phyloP scores from a whole-genome alignment of 2,113 vertebrate species.

The Oryzias melastigma region DNA sequence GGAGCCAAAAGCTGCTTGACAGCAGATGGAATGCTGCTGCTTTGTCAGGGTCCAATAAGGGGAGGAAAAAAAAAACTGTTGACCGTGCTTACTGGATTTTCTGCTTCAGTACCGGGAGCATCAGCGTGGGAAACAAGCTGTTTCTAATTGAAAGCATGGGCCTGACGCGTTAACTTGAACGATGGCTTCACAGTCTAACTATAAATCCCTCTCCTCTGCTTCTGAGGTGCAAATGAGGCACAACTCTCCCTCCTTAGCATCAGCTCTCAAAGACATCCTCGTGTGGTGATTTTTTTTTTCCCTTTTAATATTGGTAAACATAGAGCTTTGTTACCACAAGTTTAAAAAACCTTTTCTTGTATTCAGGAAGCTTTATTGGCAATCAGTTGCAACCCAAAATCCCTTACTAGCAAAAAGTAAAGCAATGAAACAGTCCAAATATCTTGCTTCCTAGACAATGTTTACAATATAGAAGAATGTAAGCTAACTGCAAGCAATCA shows the following conservation, averaged over 20 bases:
- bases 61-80: constrained; percentile 19
- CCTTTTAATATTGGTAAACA: constrained; percentile 7
- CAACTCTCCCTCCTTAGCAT: constrained; percentile 8
- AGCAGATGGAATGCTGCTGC: constrained; percentile 38
- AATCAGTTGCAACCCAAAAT: no score
- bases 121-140: constrained; percentile 46
- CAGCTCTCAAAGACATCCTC: constrained; percentile 20
- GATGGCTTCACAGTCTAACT: constrained; percentile 58
- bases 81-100: constrained; percentile 40
- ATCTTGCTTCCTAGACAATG: no score
- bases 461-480: no score
- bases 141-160: constrained; percentile 54
- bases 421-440: neutral
- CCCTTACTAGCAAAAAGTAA: neutral
- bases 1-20: constrained; percentile 22
- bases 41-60: constrained; percentile 4
- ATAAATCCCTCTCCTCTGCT: constrained; percentile 59
- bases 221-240: constrained; percentile 53
- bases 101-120: constrained; percentile 31
- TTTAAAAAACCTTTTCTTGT: neutral
- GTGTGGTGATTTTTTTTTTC: constrained; percentile 11
- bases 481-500: no score
- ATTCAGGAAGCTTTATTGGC: neutral
- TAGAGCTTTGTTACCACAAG: neutral
- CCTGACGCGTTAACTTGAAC: constrained; percentile 51